phyloP scores from a whole-genome alignment of 1,140 invertebrate genomes.

The Drosophila biarmipes region DNA sequence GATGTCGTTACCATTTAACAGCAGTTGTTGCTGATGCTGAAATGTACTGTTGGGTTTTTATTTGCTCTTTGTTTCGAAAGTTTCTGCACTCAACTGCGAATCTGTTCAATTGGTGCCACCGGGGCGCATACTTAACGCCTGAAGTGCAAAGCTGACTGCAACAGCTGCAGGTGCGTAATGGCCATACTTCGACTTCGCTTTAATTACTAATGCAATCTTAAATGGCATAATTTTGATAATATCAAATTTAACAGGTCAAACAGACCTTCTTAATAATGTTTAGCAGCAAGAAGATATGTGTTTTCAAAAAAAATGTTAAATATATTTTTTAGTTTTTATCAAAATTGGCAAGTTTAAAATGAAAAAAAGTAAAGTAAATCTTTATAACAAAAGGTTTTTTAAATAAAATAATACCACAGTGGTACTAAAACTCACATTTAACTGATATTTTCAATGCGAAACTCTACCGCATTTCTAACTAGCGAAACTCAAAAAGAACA shows the following conservation, averaged over 20 bases:
- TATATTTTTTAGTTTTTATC: no score
- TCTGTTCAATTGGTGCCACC: slow-evolving; percentile 46
- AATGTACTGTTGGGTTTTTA: slow-evolving; percentile 23
- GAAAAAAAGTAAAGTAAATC: no score
- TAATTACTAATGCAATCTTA: slow-evolving; percentile 1
- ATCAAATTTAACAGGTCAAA: no score
- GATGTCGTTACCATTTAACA: slow-evolving; percentile 62
- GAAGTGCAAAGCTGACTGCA: slow-evolving; percentile 24
- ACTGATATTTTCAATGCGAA: not conserved
- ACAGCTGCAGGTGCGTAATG: slow-evolving; percentile 28
- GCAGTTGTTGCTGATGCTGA: slow-evolving; percentile 37
- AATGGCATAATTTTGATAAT: no score
- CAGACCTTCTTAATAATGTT: no score
- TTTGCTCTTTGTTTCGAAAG: slow-evolving; percentile 43
- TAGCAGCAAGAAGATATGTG: no score
- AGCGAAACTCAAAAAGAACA: not conserved
- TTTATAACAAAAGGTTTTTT: no score
- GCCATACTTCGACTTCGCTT: slow-evolving; percentile 4
- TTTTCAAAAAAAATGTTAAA: no score
- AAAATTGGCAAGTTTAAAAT: no score
- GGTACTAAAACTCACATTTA: no score
- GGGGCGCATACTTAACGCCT: slow-evolving; percentile 41
- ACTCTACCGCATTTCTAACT: not conserved
- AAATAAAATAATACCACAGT: no score
- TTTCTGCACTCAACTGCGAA: slow-evolving; percentile 33